These are phyloP conservation scores for Amaurobius ferox DNA, from an alignment of 2,888 invertebrate genomes.

Conservation along the genomic window DNA sequence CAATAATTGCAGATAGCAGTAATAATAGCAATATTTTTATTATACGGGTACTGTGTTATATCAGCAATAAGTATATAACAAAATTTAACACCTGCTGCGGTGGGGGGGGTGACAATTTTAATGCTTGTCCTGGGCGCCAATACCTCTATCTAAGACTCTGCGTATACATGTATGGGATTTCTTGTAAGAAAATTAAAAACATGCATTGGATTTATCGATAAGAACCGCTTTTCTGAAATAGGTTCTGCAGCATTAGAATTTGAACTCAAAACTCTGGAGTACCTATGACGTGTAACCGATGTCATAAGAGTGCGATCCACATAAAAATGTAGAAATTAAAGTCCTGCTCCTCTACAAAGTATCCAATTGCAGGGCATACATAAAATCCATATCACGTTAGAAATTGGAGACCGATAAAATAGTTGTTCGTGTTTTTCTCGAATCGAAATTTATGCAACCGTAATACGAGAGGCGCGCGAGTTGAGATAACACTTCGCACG, in stretches of 20 bases:
- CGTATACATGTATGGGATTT: no score
- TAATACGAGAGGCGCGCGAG: slow-evolving; percentile 30
- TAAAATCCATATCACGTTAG: slow-evolving; percentile 40
- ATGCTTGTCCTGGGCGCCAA: no score
- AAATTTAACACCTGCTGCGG: no score
- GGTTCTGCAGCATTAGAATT: background rate
- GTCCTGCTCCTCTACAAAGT: background rate
- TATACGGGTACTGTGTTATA: no score
- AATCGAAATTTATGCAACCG: slow-evolving; percentile 64
- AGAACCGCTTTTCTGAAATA: no score
- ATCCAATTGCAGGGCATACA: slow-evolving; percentile 16
- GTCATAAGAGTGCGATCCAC: background rate
- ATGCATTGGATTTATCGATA: no score
- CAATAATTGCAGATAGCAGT: no score
- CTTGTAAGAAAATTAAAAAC: no score
- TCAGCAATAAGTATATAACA: no score
- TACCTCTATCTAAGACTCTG: no score
- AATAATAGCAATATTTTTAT: no score
- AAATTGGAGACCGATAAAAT: slow-evolving; percentile 57
- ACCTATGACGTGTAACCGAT: background rate
- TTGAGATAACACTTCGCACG: slow-evolving; percentile 58
- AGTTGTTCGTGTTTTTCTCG: slow-evolving; percentile 53
- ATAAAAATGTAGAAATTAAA: background rate
- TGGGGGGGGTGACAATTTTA: no score
- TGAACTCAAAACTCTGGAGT: background rate